Conservation (phyloP, 2,888 invertebrate species). For the Digitonthophagus gazella region DNA sequence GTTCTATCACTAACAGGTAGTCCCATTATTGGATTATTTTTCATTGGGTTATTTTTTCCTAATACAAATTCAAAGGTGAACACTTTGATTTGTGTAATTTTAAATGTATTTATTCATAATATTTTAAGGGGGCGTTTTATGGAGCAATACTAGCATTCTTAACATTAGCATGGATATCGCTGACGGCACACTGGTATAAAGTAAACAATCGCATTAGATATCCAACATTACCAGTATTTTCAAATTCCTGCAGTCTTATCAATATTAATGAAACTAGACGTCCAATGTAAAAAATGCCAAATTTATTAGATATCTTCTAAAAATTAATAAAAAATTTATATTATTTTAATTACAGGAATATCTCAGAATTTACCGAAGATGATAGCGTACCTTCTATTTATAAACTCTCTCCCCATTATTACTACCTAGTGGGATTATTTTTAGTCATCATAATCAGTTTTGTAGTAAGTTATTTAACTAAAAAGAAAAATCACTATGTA, state of each 20-base stretch:
- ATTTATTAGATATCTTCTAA: too few relatives aligned
- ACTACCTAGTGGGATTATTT: constrained; percentile 61
- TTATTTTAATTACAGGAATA: neutral
- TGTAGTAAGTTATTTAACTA: constrained; percentile 62
- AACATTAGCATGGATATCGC: constrained; percentile 39
- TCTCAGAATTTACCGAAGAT: neutral
- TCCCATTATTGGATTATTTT: constrained; percentile 64
- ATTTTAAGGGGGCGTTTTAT: constrained; percentile 43
- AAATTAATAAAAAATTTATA: too few relatives aligned
- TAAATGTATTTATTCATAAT: neutral
- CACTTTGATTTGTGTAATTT: constrained; percentile 49
- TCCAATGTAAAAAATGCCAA: too few relatives aligned
- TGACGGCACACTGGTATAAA: constrained; percentile 41
- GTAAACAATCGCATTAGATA: constrained; percentile 33
- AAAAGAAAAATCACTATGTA: constrained; percentile 50
- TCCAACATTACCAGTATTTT: constrained; percentile 41
- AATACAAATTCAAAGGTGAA: constrained; percentile 59
- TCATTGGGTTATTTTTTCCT: constrained; percentile 66
- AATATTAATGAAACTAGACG: too few relatives aligned
- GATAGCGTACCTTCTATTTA: neutral
- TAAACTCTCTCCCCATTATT: constrained; percentile 65
- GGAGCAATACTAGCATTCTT: constrained; percentile 29
- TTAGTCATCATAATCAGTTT: constrained; percentile 61
- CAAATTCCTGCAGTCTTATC: constrained; percentile 34
- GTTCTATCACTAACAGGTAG: constrained; percentile 66